Evolutionary conservation across 2,113 vertebrate genomes (phyloP).

Genomic region (Craseonycteris thonglongyai): DNA sequence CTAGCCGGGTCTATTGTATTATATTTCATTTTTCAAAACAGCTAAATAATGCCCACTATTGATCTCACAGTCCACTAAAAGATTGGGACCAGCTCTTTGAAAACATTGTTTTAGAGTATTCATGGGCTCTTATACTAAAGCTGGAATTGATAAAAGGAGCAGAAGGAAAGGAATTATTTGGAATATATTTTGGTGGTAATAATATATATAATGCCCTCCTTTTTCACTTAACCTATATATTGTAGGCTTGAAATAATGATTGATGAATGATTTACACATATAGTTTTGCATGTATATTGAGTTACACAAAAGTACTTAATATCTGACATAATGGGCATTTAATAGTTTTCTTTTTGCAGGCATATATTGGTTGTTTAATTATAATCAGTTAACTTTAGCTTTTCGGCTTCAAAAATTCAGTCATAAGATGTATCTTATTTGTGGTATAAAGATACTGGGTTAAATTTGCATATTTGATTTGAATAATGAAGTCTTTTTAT

Average conservation of each 20-base stretch:
- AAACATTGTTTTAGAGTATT: not conserved
- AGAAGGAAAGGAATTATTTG: not conserved
- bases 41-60: not conserved
- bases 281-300: not conserved
- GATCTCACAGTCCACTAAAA: not conserved
- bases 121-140: not conserved
- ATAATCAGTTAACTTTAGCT: not conserved
- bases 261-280: not conserved
- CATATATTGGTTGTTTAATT: not conserved
- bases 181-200: not conserved
- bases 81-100: not conserved
- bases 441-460: not conserved
- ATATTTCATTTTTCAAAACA: not conserved
- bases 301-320: not conserved
- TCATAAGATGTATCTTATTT: slow-evolving; percentile 3
- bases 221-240: not conserved
- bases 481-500: slow-evolving; percentile 15
- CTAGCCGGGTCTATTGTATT: not conserved
- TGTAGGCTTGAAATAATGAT: not conserved
- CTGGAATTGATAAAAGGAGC: not conserved
- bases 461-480: not conserved
- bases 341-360: not conserved
- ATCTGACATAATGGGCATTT: not conserved
- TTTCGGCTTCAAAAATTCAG: not conserved
- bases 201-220: not conserved